Evolutionary conservation across 2,888 invertebrate species (phyloP), one percentile per base, ranked within the genome.

Genomic region (Pterostichus madidus): DNA sequence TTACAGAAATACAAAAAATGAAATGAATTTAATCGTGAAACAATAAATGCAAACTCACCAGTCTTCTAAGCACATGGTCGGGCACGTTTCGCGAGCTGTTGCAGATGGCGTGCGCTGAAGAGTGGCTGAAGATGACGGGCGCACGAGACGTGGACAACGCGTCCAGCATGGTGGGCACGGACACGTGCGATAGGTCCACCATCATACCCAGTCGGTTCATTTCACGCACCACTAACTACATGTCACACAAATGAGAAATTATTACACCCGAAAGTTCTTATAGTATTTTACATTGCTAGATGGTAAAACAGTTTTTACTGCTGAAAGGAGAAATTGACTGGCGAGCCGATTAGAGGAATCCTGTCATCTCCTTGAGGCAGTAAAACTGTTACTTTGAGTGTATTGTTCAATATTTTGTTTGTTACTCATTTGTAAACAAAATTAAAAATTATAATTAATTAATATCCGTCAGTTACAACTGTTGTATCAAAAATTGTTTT

Each of bases 131-230:
- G 86, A 93, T 93, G 85, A 93, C 91, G 5, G 93, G 93, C 5
- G 93, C 91, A 84, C 89, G 88, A 71, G 92, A 90, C 15, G 90
- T 89, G 24, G 87, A 86, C 86, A 93, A 89, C 15, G 91, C 91
- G 85, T 91, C 91, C 80, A 90, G 87, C 93, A 93, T 93, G 15
- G 92, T 92, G 71, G 90, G 90, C 31, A 90, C 90, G 24, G 92
- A 91, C 44, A 93, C 92, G 88, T 93, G 92, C 31, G 91, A 91
- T 77, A 92, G 87, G 86, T 93, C 93, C 82, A 93, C 91, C 87
- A 93, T 89, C 92, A 93, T 93, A 31, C 93, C 93, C 53, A 93
- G 89, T 80, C 93, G 90, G 88, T 93, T 93, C 93, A 93, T 93
- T 89, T 93, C 93, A 83, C 88, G 88, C n/a, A 93, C 91, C 84